These are phyloP conservation scores for Nixonia krombeini DNA, from an alignment of 1,140 invertebrate species.

Conservation along the genomic window DNA sequence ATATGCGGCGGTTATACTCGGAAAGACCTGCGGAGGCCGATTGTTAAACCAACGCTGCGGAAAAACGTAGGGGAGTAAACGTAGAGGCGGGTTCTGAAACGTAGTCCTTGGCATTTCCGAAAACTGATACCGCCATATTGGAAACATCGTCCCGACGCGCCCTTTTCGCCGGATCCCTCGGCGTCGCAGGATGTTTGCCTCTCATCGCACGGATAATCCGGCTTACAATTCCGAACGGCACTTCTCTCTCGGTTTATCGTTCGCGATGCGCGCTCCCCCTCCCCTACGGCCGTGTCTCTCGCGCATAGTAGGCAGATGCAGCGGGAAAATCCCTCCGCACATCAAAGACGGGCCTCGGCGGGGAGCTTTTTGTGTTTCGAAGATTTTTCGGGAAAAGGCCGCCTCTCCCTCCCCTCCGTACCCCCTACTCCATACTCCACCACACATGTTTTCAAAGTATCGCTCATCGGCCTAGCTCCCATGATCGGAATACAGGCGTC, in stretches of 20 bases:
- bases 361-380: conserved; percentile 29
- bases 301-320: conserved; percentile 68
- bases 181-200: conserved; percentile 61
- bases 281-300: too few species aligned
- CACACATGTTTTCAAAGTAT: too few species aligned
- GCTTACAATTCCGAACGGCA: conserved; percentile 62
- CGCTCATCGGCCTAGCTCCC: too few species aligned
- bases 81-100: too few species aligned
- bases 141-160: neutral
- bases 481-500: neutral
- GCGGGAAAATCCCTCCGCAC: conserved; percentile 47
- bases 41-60: too few species aligned
- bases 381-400: conserved; percentile 8
- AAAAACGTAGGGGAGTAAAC: too few species aligned
- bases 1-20: too few species aligned
- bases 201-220: conserved; percentile 66
- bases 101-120: too few species aligned
- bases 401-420: conserved; percentile 2
- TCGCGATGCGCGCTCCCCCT: conserved; percentile 34
- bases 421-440: conserved; percentile 4
- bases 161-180: conserved; percentile 19
- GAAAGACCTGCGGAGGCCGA: too few species aligned
- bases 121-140: too few species aligned
- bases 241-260: too few species aligned
- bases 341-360: conserved; percentile 38